These are phyloP conservation scores for Eurosta solidaginis DNA, from an alignment of 1,140 invertebrate genomes.

Conservation along the genomic window DNA sequence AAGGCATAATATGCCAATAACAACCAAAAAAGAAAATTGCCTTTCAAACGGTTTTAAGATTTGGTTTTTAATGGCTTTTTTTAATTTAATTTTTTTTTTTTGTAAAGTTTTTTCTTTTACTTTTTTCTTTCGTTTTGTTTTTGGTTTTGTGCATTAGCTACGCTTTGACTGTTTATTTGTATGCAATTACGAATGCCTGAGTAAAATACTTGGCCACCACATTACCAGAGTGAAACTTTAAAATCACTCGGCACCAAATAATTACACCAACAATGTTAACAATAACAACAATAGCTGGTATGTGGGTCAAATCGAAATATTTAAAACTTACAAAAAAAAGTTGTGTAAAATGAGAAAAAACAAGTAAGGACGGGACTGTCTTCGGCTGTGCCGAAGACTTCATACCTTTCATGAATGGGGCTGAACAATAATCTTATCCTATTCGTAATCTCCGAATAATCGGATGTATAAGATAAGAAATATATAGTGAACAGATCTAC, in stretches of 20 bases:
- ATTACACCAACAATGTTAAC: not conserved
- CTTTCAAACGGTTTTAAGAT: not conserved
- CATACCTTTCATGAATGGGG: too few species aligned
- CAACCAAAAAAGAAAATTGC: not conserved
- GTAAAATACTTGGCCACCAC: not conserved
- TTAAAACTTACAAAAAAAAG: not conserved
- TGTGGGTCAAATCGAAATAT: constrained; percentile 3
- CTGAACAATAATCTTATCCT: too few species aligned
- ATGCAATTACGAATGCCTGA: not conserved
- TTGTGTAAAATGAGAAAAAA: not conserved
- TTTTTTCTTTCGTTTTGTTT: constrained; percentile 5
- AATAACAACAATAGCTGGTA: constrained; percentile 1
- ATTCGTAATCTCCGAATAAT: too few species aligned
- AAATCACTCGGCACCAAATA: not conserved
- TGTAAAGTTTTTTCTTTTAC: not conserved
- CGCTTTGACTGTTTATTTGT: not conserved
- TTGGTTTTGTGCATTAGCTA: constrained; percentile 3
- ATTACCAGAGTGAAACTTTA: too few species aligned
- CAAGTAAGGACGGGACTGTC: too few species aligned
- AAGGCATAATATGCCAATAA: not conserved
- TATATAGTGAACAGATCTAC: too few species aligned
- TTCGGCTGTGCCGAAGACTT: too few species aligned
- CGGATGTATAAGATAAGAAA: too few species aligned
- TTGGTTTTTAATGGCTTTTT: not conserved
- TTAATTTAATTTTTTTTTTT: not conserved